These are phyloP conservation scores for Drosophila kanekoi DNA, from an alignment of 2,888 invertebrate species.

Conservation along the genomic window DNA sequence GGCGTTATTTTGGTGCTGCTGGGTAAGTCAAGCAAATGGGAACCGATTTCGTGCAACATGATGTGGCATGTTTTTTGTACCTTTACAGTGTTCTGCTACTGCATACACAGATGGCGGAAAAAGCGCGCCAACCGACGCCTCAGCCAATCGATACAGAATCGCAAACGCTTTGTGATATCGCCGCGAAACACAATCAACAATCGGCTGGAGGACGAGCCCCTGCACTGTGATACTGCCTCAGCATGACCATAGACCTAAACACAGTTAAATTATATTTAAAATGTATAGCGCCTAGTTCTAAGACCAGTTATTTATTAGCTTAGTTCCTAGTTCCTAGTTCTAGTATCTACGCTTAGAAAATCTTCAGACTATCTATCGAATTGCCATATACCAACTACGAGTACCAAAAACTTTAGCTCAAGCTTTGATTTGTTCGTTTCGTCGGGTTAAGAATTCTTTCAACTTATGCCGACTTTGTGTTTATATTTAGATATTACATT, in stretches of 20 bases:
- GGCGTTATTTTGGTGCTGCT: slow-evolving; percentile 71
- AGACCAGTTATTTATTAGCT: slow-evolving; percentile 48
- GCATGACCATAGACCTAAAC: slow-evolving; percentile 28
- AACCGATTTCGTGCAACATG: not conserved
- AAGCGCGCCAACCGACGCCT: slow-evolving; percentile 56
- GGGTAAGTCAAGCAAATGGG: slow-evolving; percentile 57
- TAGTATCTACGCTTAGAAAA: slow-evolving; percentile 4
- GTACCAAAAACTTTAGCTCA: slow-evolving; percentile 38
- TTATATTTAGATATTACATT: slow-evolving; percentile 15
- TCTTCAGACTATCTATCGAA: slow-evolving; percentile 28
- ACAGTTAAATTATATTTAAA: not conserved
- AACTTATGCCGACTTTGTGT: slow-evolving; percentile 12
- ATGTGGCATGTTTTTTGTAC: not conserved
- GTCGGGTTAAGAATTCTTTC: slow-evolving; percentile 8
- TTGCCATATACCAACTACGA: slow-evolving; percentile 43
- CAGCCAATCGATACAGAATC: slow-evolving; percentile 63
- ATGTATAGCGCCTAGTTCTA: slow-evolving; percentile 1
- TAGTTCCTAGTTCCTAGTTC: slow-evolving; percentile 22
- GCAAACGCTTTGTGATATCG: slow-evolving; percentile 80
- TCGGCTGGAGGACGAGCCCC: slow-evolving; percentile 67
- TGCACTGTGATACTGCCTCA: slow-evolving; percentile 81
- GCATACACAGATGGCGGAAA: slow-evolving; percentile 73
- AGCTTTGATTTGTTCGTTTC: not conserved
- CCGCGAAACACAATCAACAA: slow-evolving; percentile 77
- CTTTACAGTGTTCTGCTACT: slow-evolving; percentile 72